These are phyloP conservation scores for Agapostemon virescens DNA, from an alignment of 2,888 invertebrate species.

Conservation along the genomic window DNA sequence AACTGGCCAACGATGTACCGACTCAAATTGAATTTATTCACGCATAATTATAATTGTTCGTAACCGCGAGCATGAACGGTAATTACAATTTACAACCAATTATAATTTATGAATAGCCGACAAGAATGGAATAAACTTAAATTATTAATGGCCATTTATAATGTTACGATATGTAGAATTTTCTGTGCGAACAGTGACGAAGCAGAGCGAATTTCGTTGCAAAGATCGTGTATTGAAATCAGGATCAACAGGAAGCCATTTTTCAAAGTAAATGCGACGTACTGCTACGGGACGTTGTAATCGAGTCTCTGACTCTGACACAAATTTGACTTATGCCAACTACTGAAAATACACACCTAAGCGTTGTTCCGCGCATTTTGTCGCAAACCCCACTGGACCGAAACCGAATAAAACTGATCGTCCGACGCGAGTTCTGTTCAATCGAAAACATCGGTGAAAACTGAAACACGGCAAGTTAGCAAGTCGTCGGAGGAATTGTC, in stretches of 20 bases:
- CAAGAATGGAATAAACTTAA: no score
- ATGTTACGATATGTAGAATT: background rate
- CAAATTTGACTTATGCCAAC: background rate
- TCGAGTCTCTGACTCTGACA: background rate
- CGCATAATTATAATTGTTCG: no score
- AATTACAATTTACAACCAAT: no score
- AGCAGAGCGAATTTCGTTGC: background rate
- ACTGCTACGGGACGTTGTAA: no score
- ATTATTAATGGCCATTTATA: no score
- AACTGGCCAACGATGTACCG: no score
- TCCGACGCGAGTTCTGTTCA: background rate
- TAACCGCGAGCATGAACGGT: no score
- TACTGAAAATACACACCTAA: background rate
- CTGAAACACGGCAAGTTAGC: background rate
- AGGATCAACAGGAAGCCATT: background rate
- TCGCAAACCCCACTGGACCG: background rate
- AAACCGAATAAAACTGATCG: rapidly evolving
- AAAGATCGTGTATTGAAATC: background rate
- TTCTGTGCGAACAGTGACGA: background rate
- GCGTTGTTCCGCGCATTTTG: background rate
- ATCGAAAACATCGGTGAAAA: background rate
- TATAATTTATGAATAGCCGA: no score
- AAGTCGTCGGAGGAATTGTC: background rate
- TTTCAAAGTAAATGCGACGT: background rate
- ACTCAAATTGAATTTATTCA: no score